Evolutionary conservation across 2,113 vertebrate genomes (phyloP).

Genomic region (Triplophysa siluroides): DNA sequence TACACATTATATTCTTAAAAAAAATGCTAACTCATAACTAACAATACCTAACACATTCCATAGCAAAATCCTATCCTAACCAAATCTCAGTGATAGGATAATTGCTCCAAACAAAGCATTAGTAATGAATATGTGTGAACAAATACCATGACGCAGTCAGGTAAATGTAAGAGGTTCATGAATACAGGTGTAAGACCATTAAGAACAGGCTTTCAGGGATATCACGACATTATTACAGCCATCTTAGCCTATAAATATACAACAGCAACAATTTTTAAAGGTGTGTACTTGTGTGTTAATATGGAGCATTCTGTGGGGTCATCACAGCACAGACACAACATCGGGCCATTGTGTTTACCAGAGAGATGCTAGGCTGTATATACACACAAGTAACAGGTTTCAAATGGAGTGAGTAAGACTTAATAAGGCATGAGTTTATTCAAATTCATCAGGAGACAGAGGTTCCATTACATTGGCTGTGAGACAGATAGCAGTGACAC

Average conservation of each 20-base stretch:
- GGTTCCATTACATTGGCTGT: neutral
- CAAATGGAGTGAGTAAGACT: constrained; percentile 16
- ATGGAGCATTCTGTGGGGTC: neutral
- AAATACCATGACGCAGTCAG: constrained; percentile 1
- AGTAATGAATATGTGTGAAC: constrained; percentile 2
- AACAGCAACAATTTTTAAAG: constrained; percentile 14
- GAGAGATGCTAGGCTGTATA: constrained; percentile 28
- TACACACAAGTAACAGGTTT: constrained; percentile 5
- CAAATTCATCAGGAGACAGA: constrained; percentile 23
- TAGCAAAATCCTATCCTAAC: neutral
- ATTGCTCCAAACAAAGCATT: neutral
- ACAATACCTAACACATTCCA: too few species aligned
- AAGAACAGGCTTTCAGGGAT: constrained; percentile 1
- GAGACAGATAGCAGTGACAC: neutral
- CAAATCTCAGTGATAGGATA: neutral
- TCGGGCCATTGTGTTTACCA: constrained; percentile 66
- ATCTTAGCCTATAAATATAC: neutral
- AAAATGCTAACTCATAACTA: too few species aligned
- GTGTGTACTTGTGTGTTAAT: constrained; percentile 17
- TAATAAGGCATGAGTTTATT: constrained; percentile 20
- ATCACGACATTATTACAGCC: constrained; percentile 13
- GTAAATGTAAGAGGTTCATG: neutral
- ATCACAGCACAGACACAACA: constrained; percentile 48
- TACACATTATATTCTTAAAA: too few species aligned
- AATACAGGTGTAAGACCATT: neutral